phyloP scores from a whole-genome alignment of 2,888 invertebrate species.

The Graphium colonna region DNA sequence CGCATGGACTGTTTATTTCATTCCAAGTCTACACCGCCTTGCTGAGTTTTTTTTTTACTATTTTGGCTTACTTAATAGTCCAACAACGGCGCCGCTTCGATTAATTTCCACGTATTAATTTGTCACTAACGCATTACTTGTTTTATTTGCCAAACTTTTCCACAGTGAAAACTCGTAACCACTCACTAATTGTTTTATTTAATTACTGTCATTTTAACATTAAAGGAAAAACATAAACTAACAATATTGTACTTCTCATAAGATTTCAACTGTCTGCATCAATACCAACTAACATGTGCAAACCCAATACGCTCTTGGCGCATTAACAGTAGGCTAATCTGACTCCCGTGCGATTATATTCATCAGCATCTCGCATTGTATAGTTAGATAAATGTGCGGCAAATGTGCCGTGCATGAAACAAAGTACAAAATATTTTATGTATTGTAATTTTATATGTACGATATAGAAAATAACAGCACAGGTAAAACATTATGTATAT shows the following conservation, averaged over 20 bases:
- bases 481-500: constrained; percentile 64
- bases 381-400: constrained; percentile 67
- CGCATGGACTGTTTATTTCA: neutral
- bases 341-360: constrained; percentile 22
- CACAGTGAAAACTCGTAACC: constrained; percentile 25
- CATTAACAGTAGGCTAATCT: constrained; percentile 9
- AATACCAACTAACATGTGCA: constrained; percentile 24
- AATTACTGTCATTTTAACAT: constrained; percentile 2
- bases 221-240: constrained; percentile 44
- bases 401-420: constrained; percentile 65
- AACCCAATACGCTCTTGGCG: constrained; percentile 21
- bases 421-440: constrained; percentile 80
- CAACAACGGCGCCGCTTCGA: constrained; percentile 15
- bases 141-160: constrained; percentile 24
- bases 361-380: constrained; percentile 49
- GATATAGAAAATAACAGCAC: constrained; percentile 70
- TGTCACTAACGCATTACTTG: constrained; percentile 22
- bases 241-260: constrained; percentile 79
- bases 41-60: neutral
- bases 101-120: constrained; percentile 17
- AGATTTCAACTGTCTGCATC: constrained; percentile 37
- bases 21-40: neutral
- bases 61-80: neutral
- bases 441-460: constrained; percentile 76
- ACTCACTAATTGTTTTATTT: constrained; percentile 23